Evolutionary conservation across 2,888 invertebrate species (phyloP).

Genomic region (Epsilonema sp.): DNA sequence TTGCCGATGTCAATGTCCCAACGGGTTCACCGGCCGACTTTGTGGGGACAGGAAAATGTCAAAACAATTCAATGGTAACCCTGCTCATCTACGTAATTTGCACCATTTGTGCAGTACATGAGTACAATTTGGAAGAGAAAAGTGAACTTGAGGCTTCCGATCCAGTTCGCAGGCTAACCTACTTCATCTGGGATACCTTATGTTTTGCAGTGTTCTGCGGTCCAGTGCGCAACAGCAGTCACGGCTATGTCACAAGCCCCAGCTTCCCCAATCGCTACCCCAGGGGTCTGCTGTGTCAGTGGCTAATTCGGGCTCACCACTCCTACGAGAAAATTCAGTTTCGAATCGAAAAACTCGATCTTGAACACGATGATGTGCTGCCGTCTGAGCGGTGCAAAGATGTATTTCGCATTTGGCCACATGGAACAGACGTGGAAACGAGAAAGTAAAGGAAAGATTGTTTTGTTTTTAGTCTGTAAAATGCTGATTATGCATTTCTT

Average conservation of each 20-base stretch:
- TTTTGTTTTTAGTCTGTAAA: neutral
- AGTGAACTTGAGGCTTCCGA: too few relatives aligned
- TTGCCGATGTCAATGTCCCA: neutral
- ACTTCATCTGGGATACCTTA: too few relatives aligned
- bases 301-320: slow-evolving; percentile 2
- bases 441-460: neutral
- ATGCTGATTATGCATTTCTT: neutral
- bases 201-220: too few relatives aligned
- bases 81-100: too few relatives aligned
- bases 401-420: neutral
- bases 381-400: slow-evolving; percentile 1
- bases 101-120: too few relatives aligned
- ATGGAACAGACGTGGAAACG: slow-evolving; percentile 7
- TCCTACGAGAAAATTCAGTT: slow-evolving; percentile 3
- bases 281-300: slow-evolving; percentile 4
- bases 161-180: too few relatives aligned
- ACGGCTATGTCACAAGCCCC: slow-evolving; percentile 1
- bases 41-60: too few relatives aligned
- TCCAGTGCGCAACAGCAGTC: too few relatives aligned
- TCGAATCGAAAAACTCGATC: slow-evolving; percentile 2
- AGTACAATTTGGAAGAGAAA: too few relatives aligned
- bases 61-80: too few relatives aligned
- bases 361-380: slow-evolving; percentile 1
- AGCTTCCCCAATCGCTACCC: slow-evolving; percentile 4
- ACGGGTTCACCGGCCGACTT: neutral